Percentiles rank a stretch among this genome's conserved stretches.
Conservation (phyloP, 2,888 invertebrate genomes). For the Orchesellides sinensis region DNA sequence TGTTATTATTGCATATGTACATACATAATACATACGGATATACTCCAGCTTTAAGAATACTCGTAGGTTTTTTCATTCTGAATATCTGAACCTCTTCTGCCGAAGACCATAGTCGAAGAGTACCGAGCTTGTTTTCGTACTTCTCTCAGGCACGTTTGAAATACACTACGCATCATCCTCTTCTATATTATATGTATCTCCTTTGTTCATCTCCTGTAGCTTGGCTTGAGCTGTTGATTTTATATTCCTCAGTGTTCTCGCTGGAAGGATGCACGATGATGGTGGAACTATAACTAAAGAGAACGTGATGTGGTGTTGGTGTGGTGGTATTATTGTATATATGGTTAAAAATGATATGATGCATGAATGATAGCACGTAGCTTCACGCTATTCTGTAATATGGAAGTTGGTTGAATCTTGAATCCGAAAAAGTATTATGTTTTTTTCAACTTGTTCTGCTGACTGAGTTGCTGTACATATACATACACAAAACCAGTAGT, state of each 20-base stretch:
- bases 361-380: background rate
- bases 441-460: background rate
- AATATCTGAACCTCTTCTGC: background rate
- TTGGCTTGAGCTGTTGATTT: conserved; percentile 14
- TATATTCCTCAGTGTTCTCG: background rate
- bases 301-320: background rate
- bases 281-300: background rate
- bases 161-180: too few relatives aligned
- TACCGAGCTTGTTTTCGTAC: background rate
- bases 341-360: background rate
- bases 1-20: background rate
- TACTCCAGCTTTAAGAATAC: background rate
- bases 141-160: background rate
- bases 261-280: background rate
- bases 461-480: background rate
- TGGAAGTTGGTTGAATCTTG: background rate
- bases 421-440: background rate
- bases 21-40: background rate
- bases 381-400: too few relatives aligned
- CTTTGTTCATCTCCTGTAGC: conserved; percentile 23
- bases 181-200: background rate
- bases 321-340: background rate
- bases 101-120: background rate
- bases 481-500: too few relatives aligned
- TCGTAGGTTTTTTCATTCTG: background rate